Conservation (phyloP, 1,140 invertebrate genomes). For the Euwallacea fornicatus region DNA sequence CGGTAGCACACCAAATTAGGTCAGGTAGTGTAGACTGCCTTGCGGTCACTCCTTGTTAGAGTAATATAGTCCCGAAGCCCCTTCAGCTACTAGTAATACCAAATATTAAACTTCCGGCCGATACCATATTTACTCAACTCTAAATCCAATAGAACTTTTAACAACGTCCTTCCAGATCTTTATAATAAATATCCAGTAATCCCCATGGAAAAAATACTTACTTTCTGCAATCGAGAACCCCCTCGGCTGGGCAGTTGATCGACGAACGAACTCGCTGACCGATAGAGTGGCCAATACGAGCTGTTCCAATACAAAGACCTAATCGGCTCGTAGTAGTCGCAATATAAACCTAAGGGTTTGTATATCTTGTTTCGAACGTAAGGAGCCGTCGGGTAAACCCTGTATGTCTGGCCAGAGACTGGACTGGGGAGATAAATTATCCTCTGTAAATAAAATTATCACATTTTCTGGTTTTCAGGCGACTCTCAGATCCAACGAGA, state of each 20-base stretch:
- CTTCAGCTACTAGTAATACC: no score
- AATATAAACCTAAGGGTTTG: conserved; percentile 41
- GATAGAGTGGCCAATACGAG: conserved; percentile 40
- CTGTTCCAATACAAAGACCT: conserved; percentile 39
- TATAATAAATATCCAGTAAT: background rate
- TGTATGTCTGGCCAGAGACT: conserved; percentile 31
- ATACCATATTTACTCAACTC: no score
- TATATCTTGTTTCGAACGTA: conserved; percentile 41
- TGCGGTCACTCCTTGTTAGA: no score
- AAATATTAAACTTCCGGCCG: no score
- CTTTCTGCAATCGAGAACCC: conserved; percentile 34
- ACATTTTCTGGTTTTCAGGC: background rate
- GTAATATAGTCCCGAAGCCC: no score
- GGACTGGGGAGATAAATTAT: conserved; percentile 42
- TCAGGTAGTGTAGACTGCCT: no score
- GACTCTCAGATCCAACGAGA: background rate
- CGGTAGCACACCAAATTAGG: no score
- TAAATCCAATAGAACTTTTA: no score
- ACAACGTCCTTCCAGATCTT: no score
- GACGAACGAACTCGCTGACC: conserved; percentile 32
- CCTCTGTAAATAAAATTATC: conserved; percentile 41
- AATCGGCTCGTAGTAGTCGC: conserved; percentile 41
- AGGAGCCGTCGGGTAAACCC: conserved; percentile 35
- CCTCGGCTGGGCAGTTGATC: conserved; percentile 29
- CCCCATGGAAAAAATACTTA: conserved; percentile 27